Percentiles rank a stretch among this genome's conserved stretches.
Conservation (phyloP, 2,888 invertebrate genomes). For the Nomada fabriciana region DNA sequence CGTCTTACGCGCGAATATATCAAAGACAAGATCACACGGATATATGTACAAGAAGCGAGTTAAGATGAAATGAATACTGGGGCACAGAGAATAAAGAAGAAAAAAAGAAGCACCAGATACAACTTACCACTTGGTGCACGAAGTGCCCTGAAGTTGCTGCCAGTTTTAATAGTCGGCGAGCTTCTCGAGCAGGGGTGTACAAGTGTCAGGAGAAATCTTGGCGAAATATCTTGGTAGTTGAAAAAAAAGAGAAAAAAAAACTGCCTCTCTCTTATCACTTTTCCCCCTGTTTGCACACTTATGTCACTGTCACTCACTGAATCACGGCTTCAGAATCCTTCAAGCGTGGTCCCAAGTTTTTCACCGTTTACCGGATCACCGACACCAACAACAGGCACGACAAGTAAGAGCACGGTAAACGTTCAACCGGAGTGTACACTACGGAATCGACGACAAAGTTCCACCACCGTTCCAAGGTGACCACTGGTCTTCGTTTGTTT, state of each 20-base stretch:
- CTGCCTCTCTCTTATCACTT: constrained; percentile 41
- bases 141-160: constrained; percentile 58
- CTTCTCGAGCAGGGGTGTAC: constrained; percentile 22
- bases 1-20: constrained; percentile 32
- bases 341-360: constrained; percentile 33
- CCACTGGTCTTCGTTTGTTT: constrained; percentile 36
- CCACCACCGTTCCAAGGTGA: background rate
- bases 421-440: constrained; percentile 10
- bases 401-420: constrained; percentile 21
- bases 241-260: constrained; percentile 7
- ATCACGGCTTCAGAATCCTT: constrained; percentile 17
- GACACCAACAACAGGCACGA: background rate
- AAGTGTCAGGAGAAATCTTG: constrained; percentile 23
- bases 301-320: constrained; percentile 62
- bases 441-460: constrained; percentile 5
- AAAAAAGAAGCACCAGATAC: constrained; percentile 10
- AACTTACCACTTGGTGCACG: constrained; percentile 66
- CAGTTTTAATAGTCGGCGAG: constrained; percentile 67
- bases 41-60: constrained; percentile 19
- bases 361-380: constrained; percentile 20
- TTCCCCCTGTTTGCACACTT: constrained; percentile 61
- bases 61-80: background rate
- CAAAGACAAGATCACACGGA: constrained; percentile 7
- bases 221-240: constrained; percentile 50
- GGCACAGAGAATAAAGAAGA: background rate